Evolutionary conservation across 2,797 vertebrate genomes (phyloP), one percentile per base, ranked within the genome.

Genomic region (Tragelaphus oryx): DNA sequence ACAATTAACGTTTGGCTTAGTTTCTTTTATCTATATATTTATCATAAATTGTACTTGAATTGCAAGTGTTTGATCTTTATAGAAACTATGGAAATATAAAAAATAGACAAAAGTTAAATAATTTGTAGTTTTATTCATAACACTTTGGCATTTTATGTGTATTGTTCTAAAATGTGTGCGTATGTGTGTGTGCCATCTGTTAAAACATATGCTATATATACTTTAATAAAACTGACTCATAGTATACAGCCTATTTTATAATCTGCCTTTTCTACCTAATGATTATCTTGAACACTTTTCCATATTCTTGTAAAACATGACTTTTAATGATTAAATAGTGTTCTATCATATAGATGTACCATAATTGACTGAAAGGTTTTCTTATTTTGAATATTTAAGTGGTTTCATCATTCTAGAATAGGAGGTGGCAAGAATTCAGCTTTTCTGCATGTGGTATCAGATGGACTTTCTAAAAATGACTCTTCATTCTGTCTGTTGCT

Each of bases 381-480:
- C 26, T 75, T 86, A 79, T 50, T 87, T 87, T 75, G 50, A 5
- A 10, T 75, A 33, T 85, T 54, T 84, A 50, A 91, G 41, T 87
- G 30, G 4, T 78, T 87, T 85, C 46, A 28, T 74, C 68, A 26
- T 13, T 57, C 17, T 87, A 50, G 52, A 68, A 71, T 59, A 55
- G 68, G 30, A 52, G 28, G 13, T n/a, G 28, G 41, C 68, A 91
- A 33, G 30, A 68, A 41, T 28, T 68, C 5, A 24, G 50, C 2
- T 10, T 5, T 33, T 89, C 41, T 79, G n/a, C 11, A 28, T 82
- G 65, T 6, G 0, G 62, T 89, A 28, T 93, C 91, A 95, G 54
- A 88, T n/a, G 81, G 54, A 93, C 41, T 84, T 92, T 55, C 59
- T 95, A 80, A 95, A 91, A 91, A 78, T 48, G 54, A 54, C 57